Evolutionary conservation across 2,113 vertebrate species (phyloP).

Genomic region (Oceanodroma tethys): DNA sequence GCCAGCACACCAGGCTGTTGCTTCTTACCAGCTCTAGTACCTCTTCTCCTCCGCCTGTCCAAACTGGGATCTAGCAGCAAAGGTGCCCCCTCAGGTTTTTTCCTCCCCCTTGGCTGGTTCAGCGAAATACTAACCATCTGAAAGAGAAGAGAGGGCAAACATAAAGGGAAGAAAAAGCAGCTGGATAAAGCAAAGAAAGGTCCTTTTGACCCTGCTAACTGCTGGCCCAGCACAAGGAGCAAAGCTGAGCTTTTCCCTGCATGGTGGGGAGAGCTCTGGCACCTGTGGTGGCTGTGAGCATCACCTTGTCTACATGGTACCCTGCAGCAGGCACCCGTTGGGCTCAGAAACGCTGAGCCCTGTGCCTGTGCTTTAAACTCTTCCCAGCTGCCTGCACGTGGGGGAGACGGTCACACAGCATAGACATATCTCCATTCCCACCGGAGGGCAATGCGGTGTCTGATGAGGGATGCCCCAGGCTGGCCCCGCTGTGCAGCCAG

Average conservation of each 20-base stretch:
- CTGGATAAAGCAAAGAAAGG: not conserved
- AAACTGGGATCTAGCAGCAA: not conserved
- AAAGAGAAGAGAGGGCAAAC: not conserved
- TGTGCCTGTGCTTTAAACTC: not conserved
- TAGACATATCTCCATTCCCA: not conserved
- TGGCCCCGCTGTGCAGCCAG: not conserved
- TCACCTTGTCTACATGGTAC: not conserved
- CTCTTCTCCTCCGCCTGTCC: not conserved
- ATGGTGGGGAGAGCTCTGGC: not conserved
- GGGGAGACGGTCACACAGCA: rapidly evolving
- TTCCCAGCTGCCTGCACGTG: not conserved
- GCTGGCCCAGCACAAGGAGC: not conserved
- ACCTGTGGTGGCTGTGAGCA: not conserved
- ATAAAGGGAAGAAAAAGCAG: not conserved
- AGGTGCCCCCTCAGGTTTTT: not conserved
- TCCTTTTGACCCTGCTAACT: not conserved
- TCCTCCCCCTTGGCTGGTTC: not conserved
- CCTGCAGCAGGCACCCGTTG: not conserved
- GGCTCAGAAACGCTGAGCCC: not conserved
- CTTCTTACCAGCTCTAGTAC: not conserved
- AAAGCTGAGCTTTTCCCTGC: not conserved
- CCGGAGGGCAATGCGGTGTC: rapidly evolving
- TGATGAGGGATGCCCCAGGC: not conserved
- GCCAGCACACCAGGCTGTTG: not conserved
- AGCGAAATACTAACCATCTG: not conserved